These are phyloP conservation scores for Plestiodon gilberti DNA, from an alignment of 2,113 vertebrate species.

Conservation along the genomic window DNA sequence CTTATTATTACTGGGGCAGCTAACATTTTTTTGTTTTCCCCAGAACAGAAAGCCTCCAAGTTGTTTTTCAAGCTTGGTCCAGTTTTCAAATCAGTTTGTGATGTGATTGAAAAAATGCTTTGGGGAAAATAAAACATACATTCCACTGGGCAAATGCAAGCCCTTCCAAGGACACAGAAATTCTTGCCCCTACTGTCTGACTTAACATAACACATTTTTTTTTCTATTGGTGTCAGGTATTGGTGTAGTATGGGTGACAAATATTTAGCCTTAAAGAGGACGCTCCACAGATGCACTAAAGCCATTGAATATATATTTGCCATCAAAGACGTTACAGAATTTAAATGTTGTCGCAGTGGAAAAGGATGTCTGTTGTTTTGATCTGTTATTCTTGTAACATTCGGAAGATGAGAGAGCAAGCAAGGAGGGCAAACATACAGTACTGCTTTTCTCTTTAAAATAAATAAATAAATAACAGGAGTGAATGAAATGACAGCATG, in stretches of 20 bases:
- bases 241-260: not conserved
- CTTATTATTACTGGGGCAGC: not conserved
- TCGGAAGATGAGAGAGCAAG: not conserved
- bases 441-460: constrained; percentile 38
- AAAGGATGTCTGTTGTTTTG: constrained; percentile 42
- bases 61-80: not conserved
- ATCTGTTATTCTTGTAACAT: constrained; percentile 51
- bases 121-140: not conserved
- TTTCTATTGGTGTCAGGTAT: not conserved
- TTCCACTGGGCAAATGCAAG: not conserved
- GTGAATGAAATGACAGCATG: constrained; percentile 50
- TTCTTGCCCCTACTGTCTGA: not conserved
- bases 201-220: not conserved
- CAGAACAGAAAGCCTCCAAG: not conserved
- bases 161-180: not conserved
- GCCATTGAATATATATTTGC: constrained; percentile 27
- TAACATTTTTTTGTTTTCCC: not conserved
- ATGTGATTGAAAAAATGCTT: not conserved
- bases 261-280: not conserved
- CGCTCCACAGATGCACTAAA: constrained; percentile 37
- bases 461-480: constrained; percentile 45
- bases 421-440: not conserved
- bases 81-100: not conserved
- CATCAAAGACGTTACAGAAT: constrained; percentile 46
- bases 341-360: constrained; percentile 24